Evolutionary conservation across 2,113 vertebrate genomes (phyloP).

Genomic region (Todiramphus chloris): DNA sequence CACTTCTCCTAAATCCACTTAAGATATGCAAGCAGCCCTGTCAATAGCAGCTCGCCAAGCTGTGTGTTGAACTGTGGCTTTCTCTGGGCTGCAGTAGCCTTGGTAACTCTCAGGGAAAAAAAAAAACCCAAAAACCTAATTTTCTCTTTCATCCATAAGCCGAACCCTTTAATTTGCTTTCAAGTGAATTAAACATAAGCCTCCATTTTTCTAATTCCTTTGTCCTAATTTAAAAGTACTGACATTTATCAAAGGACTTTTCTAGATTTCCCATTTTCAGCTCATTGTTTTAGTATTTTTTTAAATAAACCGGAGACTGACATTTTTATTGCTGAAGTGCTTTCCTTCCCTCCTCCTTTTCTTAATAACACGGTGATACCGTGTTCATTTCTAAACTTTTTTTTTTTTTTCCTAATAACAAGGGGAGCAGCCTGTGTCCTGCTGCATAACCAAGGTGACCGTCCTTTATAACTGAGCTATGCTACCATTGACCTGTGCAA

Average conservation of each 20-base stretch:
- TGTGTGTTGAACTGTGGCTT: conserved; percentile 33
- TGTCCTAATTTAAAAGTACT: conserved; percentile 60
- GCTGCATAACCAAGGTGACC: not conserved
- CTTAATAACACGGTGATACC: not conserved
- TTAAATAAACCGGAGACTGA: not conserved
- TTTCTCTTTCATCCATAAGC: conserved; percentile 64
- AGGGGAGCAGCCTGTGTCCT: not conserved
- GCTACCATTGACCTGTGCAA: accelerated
- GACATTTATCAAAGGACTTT: conserved; percentile 48
- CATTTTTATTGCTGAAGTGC: conserved; percentile 6
- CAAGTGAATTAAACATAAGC: conserved; percentile 67
- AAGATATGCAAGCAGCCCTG: conserved; percentile 15
- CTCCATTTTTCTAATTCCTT: conserved; percentile 62
- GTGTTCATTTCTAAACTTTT: not conserved
- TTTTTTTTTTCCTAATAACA: not conserved
- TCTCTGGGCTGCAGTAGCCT: conserved; percentile 59
- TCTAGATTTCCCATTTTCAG: not conserved
- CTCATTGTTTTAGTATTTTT: conserved; percentile 42
- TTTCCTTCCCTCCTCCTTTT: not conserved
- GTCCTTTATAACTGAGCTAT: not conserved
- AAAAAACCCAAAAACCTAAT: conserved; percentile 24
- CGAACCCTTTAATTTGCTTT: conserved; percentile 63
- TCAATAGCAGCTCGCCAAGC: not conserved
- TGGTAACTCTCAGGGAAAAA: conserved; percentile 53
- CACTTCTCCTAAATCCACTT: not conserved